Evolutionary conservation across 2,888 invertebrate genomes (phyloP).

Genomic region (Chironomus riparius): DNA sequence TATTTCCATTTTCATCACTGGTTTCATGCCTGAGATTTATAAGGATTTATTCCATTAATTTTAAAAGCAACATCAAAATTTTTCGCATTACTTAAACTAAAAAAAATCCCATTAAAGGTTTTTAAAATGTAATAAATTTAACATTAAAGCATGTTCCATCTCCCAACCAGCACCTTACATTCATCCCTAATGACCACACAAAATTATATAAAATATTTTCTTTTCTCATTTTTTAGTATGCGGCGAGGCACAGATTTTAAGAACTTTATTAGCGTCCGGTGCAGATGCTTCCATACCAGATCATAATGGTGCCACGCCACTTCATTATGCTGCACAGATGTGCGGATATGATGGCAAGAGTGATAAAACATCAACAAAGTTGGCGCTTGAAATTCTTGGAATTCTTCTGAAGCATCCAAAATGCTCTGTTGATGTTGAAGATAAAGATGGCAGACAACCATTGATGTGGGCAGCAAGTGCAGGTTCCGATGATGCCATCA

Average conservation of each 20-base stretch:
- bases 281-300: slow-evolving; percentile 84
- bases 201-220: too few species aligned
- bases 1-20: too few species aligned
- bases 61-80: too few species aligned
- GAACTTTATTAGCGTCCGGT: slow-evolving; percentile 74
- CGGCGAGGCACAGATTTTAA: slow-evolving; percentile 81
- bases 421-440: slow-evolving; percentile 74
- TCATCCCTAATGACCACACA: not conserved
- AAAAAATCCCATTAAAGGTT: too few species aligned
- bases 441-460: slow-evolving; percentile 89
- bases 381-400: slow-evolving; percentile 54
- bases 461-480: slow-evolving; percentile 96
- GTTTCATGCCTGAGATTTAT: too few species aligned
- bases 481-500: slow-evolving; percentile 85
- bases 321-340: slow-evolving; percentile 97
- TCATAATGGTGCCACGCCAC: slow-evolving; percentile 86
- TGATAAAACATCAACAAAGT: slow-evolving; percentile 36
- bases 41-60: too few species aligned
- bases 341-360: slow-evolving; percentile 62
- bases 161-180: not conserved
- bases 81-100: too few species aligned
- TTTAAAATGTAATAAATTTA: not conserved
- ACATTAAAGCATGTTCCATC: not conserved
- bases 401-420: slow-evolving; percentile 71
- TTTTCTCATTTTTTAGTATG: slow-evolving; percentile 57